Conservation (phyloP, 1,140 invertebrate species). For the Pseudomyrmex flavicornis region DNA sequence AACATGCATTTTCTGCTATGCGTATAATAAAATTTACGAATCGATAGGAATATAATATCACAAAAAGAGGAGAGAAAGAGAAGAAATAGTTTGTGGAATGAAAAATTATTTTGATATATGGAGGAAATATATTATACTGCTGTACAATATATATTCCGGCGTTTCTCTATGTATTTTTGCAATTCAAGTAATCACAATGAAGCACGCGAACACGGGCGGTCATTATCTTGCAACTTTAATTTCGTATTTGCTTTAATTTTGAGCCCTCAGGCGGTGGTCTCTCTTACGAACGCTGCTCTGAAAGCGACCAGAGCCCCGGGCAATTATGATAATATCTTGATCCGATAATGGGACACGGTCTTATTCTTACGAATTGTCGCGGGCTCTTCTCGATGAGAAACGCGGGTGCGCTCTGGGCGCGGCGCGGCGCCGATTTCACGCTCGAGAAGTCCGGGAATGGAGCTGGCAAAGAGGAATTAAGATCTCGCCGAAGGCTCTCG, state of each 20-base stretch:
- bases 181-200: not conserved
- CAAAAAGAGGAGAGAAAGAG: too few species aligned
- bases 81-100: too few species aligned
- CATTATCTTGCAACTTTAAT: slow-evolving; percentile 56
- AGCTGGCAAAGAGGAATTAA: slow-evolving; percentile 73
- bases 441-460: slow-evolving; percentile 72
- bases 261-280: slow-evolving; percentile 33
- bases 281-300: slow-evolving; percentile 14
- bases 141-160: not conserved
- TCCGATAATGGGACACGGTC: slow-evolving; percentile 75
- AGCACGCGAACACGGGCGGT: not conserved
- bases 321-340: slow-evolving; percentile 76
- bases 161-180: not conserved
- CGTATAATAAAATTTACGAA: too few species aligned
- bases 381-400: slow-evolving; percentile 53
- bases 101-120: too few species aligned
- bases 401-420: slow-evolving; percentile 25
- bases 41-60: too few species aligned
- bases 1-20: too few species aligned
- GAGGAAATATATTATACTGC: too few species aligned
- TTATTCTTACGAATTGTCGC: slow-evolving; percentile 74
- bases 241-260: slow-evolving; percentile 71
- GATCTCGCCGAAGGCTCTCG: slow-evolving; percentile 70
- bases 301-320: slow-evolving; percentile 56
- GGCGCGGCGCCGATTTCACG: slow-evolving; percentile 68